Evolutionary conservation across 2,888 invertebrate genomes (phyloP), one percentile per base, ranked within the genome.

Genomic region (Tricholauxania praeusta): DNA sequence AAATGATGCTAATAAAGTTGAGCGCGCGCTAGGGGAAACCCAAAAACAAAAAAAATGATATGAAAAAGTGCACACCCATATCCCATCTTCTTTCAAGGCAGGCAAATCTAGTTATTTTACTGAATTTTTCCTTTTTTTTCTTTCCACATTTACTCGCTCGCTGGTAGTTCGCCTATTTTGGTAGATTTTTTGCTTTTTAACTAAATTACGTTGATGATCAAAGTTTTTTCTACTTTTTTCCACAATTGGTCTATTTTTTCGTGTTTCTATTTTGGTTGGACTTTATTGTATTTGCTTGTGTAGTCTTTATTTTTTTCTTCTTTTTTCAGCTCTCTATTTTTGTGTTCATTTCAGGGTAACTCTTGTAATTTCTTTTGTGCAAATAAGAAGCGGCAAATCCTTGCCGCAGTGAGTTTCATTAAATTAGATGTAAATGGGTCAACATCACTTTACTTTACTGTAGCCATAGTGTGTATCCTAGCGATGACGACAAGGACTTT

Each of bases 341-440:
- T n/a, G 53, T 53, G 5, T 17, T 53, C n/a, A 10, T 53, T 22
- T 17, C 22, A 17, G 28, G 22, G 51, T 14, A 64, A 51, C 49
- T 39, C 39, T 64, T 64, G 64, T 64, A 64, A 64, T 64, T 64
- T 64, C 64, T 64, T 64, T 64, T 63, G 63, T 63, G 63, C 39
- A 63, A 63, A 63, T 63, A 63, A 63, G 63, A 17, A 10, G 39
- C 7, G 39, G 39, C 39, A 39, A 63, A 63, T 47, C 47, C 32
- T 62, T 64, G 49, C 64, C 51, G 64, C 64, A 64, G 64, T 64
- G 64, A 51, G 51, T 64, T 64, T 64, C 64, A 64, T 64, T 64
- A 64, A 64, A 64, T 64, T 64, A 64, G 51, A 64, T 64, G 64
- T 64, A 64, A 64, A 28, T 64, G 64, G 64, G 64, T 64, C 64